These are phyloP conservation scores for Nycticorax nycticorax DNA, from an alignment of 2,113 vertebrate genomes.

Conservation along the genomic window DNA sequence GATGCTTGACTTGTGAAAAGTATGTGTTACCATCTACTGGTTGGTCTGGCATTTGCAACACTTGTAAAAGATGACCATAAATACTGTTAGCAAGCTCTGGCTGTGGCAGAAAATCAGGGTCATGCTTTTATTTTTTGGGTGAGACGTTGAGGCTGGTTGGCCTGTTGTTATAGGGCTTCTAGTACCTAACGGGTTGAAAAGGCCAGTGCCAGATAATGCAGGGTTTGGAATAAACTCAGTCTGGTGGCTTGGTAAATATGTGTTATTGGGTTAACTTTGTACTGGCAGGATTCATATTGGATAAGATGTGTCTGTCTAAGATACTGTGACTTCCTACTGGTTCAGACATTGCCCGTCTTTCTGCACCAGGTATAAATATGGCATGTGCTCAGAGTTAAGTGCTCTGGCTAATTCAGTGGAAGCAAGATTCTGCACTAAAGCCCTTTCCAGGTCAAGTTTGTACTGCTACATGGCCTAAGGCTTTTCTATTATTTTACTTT, in stretches of 20 bases:
- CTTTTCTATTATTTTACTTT: not conserved
- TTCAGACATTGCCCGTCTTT: not conserved
- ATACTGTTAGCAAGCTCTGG: not conserved
- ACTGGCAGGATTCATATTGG: not conserved
- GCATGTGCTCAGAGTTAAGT: not conserved
- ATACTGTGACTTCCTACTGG: not conserved
- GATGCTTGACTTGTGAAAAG: not conserved
- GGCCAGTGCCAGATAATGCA: not conserved
- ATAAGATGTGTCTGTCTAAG: not conserved
- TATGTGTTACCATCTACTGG: constrained; percentile 3
- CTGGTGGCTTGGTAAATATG: not conserved
- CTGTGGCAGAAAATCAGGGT: not conserved
- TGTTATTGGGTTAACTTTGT: not conserved
- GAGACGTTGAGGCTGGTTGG: not conserved
- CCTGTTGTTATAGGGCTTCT: not conserved
- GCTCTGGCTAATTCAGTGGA: not conserved
- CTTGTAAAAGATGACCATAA: not conserved
- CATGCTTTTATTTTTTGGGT: not conserved
- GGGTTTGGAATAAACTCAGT: not conserved
- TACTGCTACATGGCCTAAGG: not conserved
- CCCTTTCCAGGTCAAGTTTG: not conserved
- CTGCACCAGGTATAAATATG: not conserved
- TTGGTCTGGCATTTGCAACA: not conserved
- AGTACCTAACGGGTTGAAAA: not conserved
- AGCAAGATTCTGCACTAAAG: not conserved